phyloP scores from a whole-genome alignment of 2,797 vertebrate species.

The Micrastur ruficollis region DNA sequence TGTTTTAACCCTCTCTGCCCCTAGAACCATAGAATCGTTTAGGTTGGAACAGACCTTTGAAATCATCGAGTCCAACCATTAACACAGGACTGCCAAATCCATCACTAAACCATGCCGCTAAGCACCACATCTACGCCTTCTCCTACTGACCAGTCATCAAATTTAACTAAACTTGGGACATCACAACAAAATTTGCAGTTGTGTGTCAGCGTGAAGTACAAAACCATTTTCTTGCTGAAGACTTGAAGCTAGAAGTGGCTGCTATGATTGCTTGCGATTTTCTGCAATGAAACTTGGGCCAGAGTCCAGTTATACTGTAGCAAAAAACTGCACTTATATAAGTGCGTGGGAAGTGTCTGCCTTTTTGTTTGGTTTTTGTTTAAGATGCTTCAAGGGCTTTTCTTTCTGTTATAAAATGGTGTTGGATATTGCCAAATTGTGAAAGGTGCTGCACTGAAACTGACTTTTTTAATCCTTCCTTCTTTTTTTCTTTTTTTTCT shows the following conservation, averaged over 20 bases:
- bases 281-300: not conserved
- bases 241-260: not conserved
- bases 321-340: not conserved
- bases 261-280: not conserved
- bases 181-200: not conserved
- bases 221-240: not conserved
- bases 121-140: not conserved
- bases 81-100: too few species aligned
- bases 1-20: not conserved
- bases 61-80: too few species aligned
- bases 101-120: too few species aligned
- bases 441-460: not conserved
- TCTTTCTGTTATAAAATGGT: not conserved
- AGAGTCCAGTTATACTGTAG: not conserved
- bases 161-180: not conserved
- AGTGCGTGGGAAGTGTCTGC: not conserved
- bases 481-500: not conserved
- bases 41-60: too few species aligned
- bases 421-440: not conserved
- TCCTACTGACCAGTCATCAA: not conserved
- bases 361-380: not conserved
- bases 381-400: not conserved
- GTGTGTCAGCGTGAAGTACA: fast-evolving
- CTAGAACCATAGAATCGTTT: too few species aligned
- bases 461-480: fast-evolving